A percentile compares a stretch with the other conserved stretches of the same genome.
Conservation (phyloP, 2,888 invertebrate species). For the Boloria euphrosyne region DNA sequence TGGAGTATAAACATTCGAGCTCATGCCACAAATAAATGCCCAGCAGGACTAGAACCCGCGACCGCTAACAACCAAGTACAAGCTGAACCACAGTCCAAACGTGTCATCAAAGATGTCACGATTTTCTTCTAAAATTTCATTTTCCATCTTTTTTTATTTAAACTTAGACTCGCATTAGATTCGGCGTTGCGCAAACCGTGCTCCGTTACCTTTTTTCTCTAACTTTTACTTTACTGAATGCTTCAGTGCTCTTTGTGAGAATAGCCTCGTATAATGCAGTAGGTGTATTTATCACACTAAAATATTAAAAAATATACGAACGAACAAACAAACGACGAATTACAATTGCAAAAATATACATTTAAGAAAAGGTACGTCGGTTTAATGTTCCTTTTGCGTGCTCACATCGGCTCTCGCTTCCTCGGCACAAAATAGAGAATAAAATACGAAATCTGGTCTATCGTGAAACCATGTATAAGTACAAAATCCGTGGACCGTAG, state of each 20-base stretch:
- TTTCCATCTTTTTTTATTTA: slow-evolving; percentile 20
- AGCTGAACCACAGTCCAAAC: too few species aligned
- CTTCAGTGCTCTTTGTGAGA: slow-evolving; percentile 9
- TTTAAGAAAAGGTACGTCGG: slow-evolving; percentile 1
- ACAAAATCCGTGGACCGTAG: slow-evolving; percentile 55
- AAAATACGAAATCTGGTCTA: slow-evolving; percentile 36
- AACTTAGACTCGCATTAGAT: slow-evolving; percentile 21
- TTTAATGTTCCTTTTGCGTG: slow-evolving; percentile 15
- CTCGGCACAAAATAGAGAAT: slow-evolving; percentile 23
- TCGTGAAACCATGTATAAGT: slow-evolving; percentile 41
- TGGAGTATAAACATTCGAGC: too few species aligned
- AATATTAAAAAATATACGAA: slow-evolving; percentile 5
- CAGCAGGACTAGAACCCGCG: too few species aligned
- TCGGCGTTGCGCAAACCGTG: slow-evolving; percentile 20
- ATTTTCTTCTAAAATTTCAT: slow-evolving; percentile 13
- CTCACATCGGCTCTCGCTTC: slow-evolving; percentile 8
- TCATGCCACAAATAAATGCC: too few species aligned
- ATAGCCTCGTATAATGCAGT: not conserved
- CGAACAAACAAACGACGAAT: slow-evolving; percentile 2
- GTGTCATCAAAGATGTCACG: slow-evolving; percentile 3
- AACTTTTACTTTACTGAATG: slow-evolving; percentile 20
- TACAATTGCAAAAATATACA: slow-evolving; percentile 18
- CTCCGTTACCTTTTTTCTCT: slow-evolving; percentile 18
- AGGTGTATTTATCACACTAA: not conserved
- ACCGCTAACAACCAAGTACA: too few species aligned